Conservation (phyloP, 1,140 invertebrate genomes). For the Pseudomyrmex sp. region DNA sequence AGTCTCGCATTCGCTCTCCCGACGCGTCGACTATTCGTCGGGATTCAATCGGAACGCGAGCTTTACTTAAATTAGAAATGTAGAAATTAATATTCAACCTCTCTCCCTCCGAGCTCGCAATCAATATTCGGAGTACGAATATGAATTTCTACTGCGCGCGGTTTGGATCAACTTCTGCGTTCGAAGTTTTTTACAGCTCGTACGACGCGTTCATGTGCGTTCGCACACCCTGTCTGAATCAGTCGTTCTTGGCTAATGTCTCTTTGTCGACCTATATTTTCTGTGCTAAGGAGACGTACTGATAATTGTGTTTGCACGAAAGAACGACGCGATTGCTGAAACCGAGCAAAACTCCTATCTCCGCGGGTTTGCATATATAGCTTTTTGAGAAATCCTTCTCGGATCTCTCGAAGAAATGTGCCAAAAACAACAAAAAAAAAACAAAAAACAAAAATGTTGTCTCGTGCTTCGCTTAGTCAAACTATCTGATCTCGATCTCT, state of each 20-base stretch:
- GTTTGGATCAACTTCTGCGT: background rate
- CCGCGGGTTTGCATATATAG: constrained; percentile 36
- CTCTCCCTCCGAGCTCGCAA: background rate
- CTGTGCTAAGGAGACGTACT: constrained; percentile 32
- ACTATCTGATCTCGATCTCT: constrained; percentile 2
- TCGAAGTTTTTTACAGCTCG: background rate
- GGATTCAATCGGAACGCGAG: background rate
- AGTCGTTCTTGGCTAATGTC: constrained; percentile 63
- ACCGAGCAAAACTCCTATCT: constrained; percentile 27
- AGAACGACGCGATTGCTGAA: constrained; percentile 32
- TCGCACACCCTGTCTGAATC: constrained; percentile 45
- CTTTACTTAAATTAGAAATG: background rate
- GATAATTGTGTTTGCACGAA: constrained; percentile 66
- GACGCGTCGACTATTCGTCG: background rate
- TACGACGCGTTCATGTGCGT: background rate
- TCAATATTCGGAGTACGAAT: background rate
- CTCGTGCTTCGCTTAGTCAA: constrained; percentile 60
- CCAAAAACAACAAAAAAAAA: constrained; percentile 12
- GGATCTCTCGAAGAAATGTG: constrained; percentile 38
- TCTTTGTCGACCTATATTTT: constrained; percentile 57
- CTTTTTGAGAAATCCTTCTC: constrained; percentile 23
- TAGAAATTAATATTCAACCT: constrained; percentile 23
- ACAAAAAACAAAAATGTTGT: constrained; percentile 17
- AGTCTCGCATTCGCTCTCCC: background rate
- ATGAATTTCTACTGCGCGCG: background rate